phyloP scores from a whole-genome alignment of 2,113 vertebrate species.

The Cathartes aura region DNA sequence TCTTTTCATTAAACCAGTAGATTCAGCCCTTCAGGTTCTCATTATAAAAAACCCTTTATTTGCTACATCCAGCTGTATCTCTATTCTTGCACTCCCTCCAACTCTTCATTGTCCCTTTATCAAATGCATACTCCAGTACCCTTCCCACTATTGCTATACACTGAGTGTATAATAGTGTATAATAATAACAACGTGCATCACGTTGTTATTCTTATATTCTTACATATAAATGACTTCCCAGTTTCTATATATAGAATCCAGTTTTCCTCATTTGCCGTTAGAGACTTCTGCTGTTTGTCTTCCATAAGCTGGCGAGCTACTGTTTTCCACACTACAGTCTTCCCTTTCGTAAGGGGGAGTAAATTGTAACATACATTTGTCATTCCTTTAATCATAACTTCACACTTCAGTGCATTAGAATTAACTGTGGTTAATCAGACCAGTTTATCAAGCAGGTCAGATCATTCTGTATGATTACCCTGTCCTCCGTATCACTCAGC shows the following conservation, averaged over 20 bases:
- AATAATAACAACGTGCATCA: no score
- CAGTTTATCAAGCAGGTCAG: not conserved
- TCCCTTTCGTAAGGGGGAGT: not conserved
- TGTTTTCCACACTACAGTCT: not conserved
- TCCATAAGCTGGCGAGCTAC: not conserved
- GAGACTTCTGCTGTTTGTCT: not conserved
- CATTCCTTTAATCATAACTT: not conserved
- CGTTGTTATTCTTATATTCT: not conserved
- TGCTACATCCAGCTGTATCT: not conserved
- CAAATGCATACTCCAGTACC: not conserved
- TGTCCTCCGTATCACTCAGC: not conserved
- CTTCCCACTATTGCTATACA: not conserved
- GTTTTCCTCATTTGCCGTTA: not conserved
- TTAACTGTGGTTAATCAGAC: not conserved
- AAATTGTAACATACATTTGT: not conserved
- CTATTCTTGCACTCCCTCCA: not conserved
- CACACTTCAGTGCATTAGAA: not conserved
- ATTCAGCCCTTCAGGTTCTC: not conserved
- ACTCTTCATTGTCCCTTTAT: not conserved
- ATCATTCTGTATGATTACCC: not conserved
- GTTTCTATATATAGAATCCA: not conserved
- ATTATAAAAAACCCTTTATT: not conserved
- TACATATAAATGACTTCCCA: not conserved
- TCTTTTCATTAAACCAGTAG: not conserved
- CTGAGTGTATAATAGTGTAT: no score